Evolutionary conservation across 1,140 invertebrate genomes (phyloP), one percentile per base, ranked within the genome.

Genomic region (Ceratina calcarata): DNA sequence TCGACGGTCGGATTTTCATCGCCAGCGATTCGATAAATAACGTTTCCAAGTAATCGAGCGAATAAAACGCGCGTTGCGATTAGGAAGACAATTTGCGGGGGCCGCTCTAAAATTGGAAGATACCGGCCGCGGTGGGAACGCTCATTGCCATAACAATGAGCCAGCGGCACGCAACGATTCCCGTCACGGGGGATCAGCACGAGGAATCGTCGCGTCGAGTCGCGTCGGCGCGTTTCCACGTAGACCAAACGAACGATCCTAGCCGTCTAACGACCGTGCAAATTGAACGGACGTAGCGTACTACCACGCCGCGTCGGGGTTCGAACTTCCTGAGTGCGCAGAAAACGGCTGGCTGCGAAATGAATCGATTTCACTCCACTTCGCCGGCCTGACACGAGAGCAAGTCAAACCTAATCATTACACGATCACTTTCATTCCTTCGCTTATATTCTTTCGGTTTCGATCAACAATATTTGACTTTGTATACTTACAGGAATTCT

Each of bases 121-220:
- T 85, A 80, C 73, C 83, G 71, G 83, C 71, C 37, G 37, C 37
- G 37, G 37, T 45, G 69, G 82, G 69, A 83, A 83, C 81, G 61
- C 68, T 84, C 82, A 80, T 85, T 84, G 82, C 77, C 77, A 76
- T 80, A 85, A 85, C 83, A 84, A 85, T 84, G 83, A 79, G 67
- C 49, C 57, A 60, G 15, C 71, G 71, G 70, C 83, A 85, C 82
- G 83, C 83, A 84, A 85, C 83, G 66, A 79, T 84, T 80, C 62
- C 72, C 72, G 77, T 80, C 78, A 70, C 76, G 71, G 69, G 66
- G 83, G 82, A 83, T 84, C 83, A 80, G 82, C 70, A n/a, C 66
- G 76, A 69, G 82, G 82, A 71, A 85, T 85, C 83, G 82, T 84
- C 81, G 81, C 81, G 83, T 80, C 71, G 83, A 10, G 27, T 32